Evolutionary conservation across 1,140 invertebrate genomes (phyloP), one percentile per base, ranked within the genome.

Genomic region (Rhynchophorus ferrugineus): DNA sequence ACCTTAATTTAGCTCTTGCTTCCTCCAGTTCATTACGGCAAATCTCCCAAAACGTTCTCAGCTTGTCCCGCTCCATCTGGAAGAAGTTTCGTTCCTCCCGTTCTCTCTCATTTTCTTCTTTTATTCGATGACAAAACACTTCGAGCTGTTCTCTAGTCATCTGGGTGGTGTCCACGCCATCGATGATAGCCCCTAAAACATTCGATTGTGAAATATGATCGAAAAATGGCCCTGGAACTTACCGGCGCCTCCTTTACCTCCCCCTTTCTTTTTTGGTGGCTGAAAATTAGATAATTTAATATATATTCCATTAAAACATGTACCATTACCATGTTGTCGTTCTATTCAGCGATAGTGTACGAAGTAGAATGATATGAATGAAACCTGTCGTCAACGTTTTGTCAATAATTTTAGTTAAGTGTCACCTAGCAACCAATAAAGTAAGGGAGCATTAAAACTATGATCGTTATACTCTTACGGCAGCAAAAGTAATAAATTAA

Each of bases 31-130:
- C 86, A 58, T 85, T 80, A 59, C 86, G 79, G 1, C 89, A 88
- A 38, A 92, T 89, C 69, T 96, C 91, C 92, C 92, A 96, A 71
- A 95, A 95, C 20, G 88, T 91, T 55, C 90, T 79, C 11, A 96
- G 80, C 73, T 95, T 95, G 68, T 97, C 93, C 59, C 93, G 77
- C 71, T 98, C 94, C 43, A 96, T 68, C 73, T 96, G 93, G 62
- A 96, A 95, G 66, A 88, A 95, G 69, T 96, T 96, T 58, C 93
- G 74, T 70, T 97, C 92, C 71, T 96, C 92, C 60, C 92, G 76
- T 72, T 96, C 93, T 37, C 89, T 79, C 64, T 96, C 92, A 65
- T 95, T 75, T 73, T 96, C 91, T 61, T 93, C 89, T 63, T 90
- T 82, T n/a, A 96, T 81, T 62, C 84, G 80, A 19, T 85, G 73